These are phyloP conservation scores for Elegia similella DNA, from an alignment of 2,888 invertebrate genomes.

Conservation along the genomic window DNA sequence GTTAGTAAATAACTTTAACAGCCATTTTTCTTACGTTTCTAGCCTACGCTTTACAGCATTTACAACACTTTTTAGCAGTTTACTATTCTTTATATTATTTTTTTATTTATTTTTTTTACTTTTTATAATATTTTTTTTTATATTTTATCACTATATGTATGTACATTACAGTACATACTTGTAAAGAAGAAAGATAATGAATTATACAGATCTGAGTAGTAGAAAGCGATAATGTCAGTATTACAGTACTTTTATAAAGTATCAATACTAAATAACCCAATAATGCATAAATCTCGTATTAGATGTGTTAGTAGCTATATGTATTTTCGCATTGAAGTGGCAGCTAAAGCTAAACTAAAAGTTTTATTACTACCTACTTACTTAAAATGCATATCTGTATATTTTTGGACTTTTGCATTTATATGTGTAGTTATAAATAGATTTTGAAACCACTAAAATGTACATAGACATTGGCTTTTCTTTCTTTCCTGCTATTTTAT, in stretches of 20 bases:
- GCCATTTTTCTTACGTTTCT: too few species aligned
- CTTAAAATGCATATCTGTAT: not conserved
- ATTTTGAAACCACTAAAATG: not conserved
- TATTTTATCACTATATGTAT: too few species aligned
- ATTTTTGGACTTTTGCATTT: slow-evolving; percentile 13
- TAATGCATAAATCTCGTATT: not conserved
- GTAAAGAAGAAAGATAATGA: too few species aligned
- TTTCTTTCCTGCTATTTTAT: too few species aligned
- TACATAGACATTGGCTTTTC: not conserved
- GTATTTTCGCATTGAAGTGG: not conserved
- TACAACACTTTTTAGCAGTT: too few species aligned
- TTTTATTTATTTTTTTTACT: too few species aligned
- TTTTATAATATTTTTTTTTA: too few species aligned
- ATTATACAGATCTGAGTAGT: not conserved
- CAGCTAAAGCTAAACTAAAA: not conserved
- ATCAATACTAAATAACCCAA: not conserved
- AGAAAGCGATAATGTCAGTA: not conserved
- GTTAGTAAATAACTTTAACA: too few species aligned
- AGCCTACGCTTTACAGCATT: too few species aligned
- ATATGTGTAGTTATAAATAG: not conserved
- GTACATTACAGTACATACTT: too few species aligned
- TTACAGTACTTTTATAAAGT: not conserved
- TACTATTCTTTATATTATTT: too few species aligned
- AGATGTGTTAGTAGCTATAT: not conserved
- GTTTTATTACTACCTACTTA: not conserved